A percentile compares a stretch with the other conserved stretches of the same genome.
These are phyloP conservation scores for Pseudochirops cupreus DNA, from an alignment of 2,797 vertebrate species.

Conservation along the genomic window DNA sequence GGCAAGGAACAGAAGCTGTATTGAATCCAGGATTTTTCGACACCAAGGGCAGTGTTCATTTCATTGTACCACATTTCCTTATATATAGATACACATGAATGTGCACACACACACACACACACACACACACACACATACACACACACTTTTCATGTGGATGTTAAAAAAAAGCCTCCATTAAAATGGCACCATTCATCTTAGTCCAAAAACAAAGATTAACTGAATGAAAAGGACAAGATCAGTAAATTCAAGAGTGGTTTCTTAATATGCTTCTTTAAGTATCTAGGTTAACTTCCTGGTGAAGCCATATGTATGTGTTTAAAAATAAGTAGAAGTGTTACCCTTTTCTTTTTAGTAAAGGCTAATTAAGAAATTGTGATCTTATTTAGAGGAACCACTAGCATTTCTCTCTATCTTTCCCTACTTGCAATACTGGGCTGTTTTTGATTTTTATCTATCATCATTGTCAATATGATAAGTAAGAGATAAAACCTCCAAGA, in stretches of 20 bases:
- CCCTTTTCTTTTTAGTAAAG: conserved; percentile 45
- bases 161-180: conserved; percentile 37
- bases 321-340: conserved; percentile 38
- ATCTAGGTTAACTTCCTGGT: conserved; percentile 15
- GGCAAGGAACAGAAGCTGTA: too few species aligned
- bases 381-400: neutral
- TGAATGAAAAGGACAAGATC: conserved; percentile 20
- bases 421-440: neutral
- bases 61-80: too few species aligned
- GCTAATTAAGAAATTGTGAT: conserved; percentile 47
- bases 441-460: neutral
- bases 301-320: conserved; percentile 29
- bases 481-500: neutral
- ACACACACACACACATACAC: conserved; percentile 32
- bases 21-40: too few species aligned
- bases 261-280: conserved; percentile 47
- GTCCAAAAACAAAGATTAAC: conserved; percentile 32
- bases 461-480: neutral
- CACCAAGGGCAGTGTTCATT: too few species aligned
- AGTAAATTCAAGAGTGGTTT: conserved; percentile 41
- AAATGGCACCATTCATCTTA: conserved; percentile 37
- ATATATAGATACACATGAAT: neutral
- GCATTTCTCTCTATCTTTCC: neutral
- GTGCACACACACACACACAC: conserved; percentile 6
- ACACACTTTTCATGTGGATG: neutral